Conservation (phyloP, 2,888 invertebrate genomes). For the Brachypterus glaber region DNA sequence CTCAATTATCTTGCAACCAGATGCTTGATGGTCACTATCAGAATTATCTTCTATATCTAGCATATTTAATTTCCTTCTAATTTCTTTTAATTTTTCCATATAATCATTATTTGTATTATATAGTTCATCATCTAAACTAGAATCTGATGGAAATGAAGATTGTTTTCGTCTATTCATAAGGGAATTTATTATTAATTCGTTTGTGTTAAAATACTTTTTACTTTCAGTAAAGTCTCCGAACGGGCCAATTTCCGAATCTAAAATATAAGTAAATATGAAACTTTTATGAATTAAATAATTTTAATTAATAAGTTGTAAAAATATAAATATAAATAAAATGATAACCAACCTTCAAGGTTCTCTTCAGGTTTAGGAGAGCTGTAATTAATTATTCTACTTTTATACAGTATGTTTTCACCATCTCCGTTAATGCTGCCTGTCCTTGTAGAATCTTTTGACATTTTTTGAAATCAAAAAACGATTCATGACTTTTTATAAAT, state of each 20-base stretch:
- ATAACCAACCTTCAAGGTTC: no score
- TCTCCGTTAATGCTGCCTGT: slow-evolving; percentile 22
- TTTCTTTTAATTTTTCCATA: slow-evolving; percentile 20
- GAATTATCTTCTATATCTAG: slow-evolving; percentile 15
- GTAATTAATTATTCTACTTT: neutral
- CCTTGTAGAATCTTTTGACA: slow-evolving; percentile 22
- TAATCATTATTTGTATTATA: slow-evolving; percentile 21
- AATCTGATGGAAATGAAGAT: no score
- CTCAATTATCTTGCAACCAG: slow-evolving; percentile 1
- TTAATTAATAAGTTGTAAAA: no score
- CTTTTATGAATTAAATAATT: no score
- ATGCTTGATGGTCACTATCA: neutral
- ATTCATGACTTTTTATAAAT: no score
- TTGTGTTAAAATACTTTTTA: slow-evolving; percentile 1
- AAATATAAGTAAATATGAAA: no score
- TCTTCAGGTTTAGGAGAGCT: slow-evolving; percentile 4
- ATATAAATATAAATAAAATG: no score
- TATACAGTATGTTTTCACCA: slow-evolving; percentile 16
- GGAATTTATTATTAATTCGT: neutral
- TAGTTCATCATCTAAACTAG: slow-evolving; percentile 16
- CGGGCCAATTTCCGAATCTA: slow-evolving; percentile 18
- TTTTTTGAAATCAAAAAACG: slow-evolving; percentile 16
- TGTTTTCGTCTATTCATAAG: slow-evolving; percentile 5
- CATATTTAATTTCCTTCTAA: slow-evolving; percentile 20
- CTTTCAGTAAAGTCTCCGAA: slow-evolving; percentile 15